Percentiles rank a stretch among this genome's conserved stretches.
These are phyloP conservation scores for Epirrhoe alternata DNA, from an alignment of 2,888 invertebrate species.

Conservation along the genomic window DNA sequence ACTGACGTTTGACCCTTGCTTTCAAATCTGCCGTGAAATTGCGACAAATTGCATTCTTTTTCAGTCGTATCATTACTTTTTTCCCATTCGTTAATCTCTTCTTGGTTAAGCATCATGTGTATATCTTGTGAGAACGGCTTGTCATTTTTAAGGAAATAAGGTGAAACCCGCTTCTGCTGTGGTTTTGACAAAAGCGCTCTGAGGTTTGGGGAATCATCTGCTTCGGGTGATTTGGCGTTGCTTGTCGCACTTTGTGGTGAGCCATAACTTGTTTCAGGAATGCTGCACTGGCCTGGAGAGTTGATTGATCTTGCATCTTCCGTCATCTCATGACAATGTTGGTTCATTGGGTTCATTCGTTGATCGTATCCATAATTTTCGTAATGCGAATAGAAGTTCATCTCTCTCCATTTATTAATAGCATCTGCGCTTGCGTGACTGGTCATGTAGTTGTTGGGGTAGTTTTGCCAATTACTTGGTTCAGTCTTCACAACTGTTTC, in stretches of 20 bases:
- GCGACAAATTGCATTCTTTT: constrained; percentile 74
- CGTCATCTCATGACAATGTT: constrained; percentile 52
- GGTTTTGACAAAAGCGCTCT: constrained; percentile 84
- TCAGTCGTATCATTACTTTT: constrained; percentile 65
- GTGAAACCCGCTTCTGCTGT: constrained; percentile 57
- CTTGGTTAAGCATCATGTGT: constrained; percentile 60
- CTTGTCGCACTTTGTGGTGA: constrained; percentile 71
- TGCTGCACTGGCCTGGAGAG: constrained; percentile 72
- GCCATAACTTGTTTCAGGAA: constrained; percentile 70
- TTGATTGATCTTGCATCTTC: constrained; percentile 66
- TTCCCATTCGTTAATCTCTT: constrained; percentile 65
- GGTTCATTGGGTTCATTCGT: constrained; percentile 53
- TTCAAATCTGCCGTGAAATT: constrained; percentile 79
- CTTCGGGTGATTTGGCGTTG: constrained; percentile 64
- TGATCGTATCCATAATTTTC: constrained; percentile 62
- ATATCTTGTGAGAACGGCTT: constrained; percentile 65
- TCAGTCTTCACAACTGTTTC: constrained; percentile 67
- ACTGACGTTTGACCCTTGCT: constrained; percentile 70
- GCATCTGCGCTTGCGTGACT: constrained; percentile 62
- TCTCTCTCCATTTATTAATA: constrained; percentile 73
- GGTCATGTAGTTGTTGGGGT: constrained; percentile 58
- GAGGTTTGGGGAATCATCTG: constrained; percentile 83
- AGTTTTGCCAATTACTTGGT: constrained; percentile 66
- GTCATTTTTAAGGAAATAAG: constrained; percentile 63
- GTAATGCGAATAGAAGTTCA: constrained; percentile 67